Base-by-base conservation (phyloP, 2,888 invertebrate species). In the Petrolisthes manimaculis region DNA sequence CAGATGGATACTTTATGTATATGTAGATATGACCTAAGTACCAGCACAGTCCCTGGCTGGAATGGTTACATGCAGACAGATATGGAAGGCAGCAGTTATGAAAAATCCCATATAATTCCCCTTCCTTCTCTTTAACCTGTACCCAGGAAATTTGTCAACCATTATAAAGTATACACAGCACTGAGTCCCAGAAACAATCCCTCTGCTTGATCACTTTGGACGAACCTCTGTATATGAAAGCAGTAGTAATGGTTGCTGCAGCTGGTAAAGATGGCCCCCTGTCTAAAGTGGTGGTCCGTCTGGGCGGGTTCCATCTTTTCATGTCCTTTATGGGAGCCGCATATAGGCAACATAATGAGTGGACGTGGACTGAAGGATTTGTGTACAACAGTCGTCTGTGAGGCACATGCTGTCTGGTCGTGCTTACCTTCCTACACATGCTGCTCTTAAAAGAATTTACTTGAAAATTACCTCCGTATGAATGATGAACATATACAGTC, bases 381-480 rank as follows among this genome's bases (percentile, higher is more conserved):
- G 69, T 71, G 71, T 71, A 51, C 83, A 51, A 83, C 83, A 69
- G 71, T 53, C 51, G 18, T 83, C 71, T 84, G 84, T 84, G 55
- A 75, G 74, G 55, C 84, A 53, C 69, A 83, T 67, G 67, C 21
- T 69, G 8, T 83, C 83, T 9, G 69, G 83, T 51, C 83, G 69
- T 51, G 83, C 71, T 37, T 37, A 83, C 53, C 37, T 37, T 37
- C 37, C 2, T 37, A 37, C 75, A 75, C 84, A 84, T 74, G 54
- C 8, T 75, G 54, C 54, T 84, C 75, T 84, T 21, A 84, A n/a
- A 84, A 75, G 14, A 75, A 84, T 74, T 74, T 84, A 9, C 75
- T 84, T 75, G 83, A 84, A 75, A 55, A 75, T 84, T 5, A 54
- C 21, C 84, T 84, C 55, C 54, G 53, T 84, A 74, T 84, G 74